Conservation (phyloP, 2,797 vertebrate species). For the Acrossocheilus fasciatus region DNA sequence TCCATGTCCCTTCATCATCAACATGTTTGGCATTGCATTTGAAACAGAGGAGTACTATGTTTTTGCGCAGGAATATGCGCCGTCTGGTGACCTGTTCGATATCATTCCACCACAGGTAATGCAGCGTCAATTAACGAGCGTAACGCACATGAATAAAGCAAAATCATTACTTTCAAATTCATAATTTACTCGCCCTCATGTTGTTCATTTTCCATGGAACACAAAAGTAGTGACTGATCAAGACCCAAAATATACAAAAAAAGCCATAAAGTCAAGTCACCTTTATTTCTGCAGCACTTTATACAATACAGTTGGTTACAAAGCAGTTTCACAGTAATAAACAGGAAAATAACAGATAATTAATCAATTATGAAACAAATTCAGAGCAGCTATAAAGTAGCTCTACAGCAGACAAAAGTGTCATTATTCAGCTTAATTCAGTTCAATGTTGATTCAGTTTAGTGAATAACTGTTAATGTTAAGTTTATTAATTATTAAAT, state of each 20-base stretch:
- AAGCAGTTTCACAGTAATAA: not conserved
- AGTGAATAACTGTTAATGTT: not conserved
- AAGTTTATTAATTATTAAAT: not conserved
- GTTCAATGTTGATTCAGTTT: not conserved
- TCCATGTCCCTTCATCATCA: constrained; percentile 85
- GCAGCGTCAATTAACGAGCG: not conserved
- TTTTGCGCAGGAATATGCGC: constrained; percentile 86
- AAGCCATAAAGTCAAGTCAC: not conserved
- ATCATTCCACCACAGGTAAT: constrained; percentile 88
- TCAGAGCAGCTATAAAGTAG: not conserved
- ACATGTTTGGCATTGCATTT: constrained; percentile 86
- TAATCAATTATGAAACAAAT: not conserved
- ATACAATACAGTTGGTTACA: not conserved
- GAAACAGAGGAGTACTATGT: constrained; percentile 86
- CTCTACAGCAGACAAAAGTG: not conserved
- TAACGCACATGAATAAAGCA: not conserved
- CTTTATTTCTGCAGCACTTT: not conserved
- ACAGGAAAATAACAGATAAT: not conserved
- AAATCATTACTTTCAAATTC: not conserved
- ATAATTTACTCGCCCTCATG: not conserved
- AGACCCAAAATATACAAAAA: not conserved
- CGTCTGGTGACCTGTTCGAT: constrained; percentile 86
- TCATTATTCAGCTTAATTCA: not conserved
- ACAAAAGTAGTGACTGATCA: not conserved
- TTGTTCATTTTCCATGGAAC: not conserved